phyloP scores from a whole-genome alignment of 2,888 invertebrate species.

The Drosophila paranaensis region DNA sequence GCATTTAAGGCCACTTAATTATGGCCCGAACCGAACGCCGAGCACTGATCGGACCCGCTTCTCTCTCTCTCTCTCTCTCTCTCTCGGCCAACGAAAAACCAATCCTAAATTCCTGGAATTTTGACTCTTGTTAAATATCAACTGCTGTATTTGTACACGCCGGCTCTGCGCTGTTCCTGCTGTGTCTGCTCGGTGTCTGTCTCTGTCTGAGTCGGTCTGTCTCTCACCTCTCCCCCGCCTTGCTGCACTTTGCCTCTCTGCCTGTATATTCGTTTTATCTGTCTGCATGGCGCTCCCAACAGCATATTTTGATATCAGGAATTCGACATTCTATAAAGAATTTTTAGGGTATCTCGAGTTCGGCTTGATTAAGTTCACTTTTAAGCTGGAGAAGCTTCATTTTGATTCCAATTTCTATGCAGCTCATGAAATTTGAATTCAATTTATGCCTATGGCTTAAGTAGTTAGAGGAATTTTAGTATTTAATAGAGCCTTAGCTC shows the following conservation, averaged over 20 bases:
- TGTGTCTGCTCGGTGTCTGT: constrained; percentile 1
- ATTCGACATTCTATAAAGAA: not conserved
- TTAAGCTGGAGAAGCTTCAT: not conserved
- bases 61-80: not conserved
- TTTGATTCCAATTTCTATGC: not conserved
- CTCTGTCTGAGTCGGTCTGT: constrained; percentile 8
- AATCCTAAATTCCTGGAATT: constrained; percentile 82
- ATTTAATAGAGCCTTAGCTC: not conserved
- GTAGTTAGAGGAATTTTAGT: not conserved
- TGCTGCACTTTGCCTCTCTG: constrained; percentile 21
- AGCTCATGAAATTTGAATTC: not conserved
- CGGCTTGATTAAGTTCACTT: no score
- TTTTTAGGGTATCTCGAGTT: not conserved
- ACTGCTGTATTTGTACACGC: constrained; percentile 73
- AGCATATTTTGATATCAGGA: constrained; percentile 8
- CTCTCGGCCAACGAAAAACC: constrained; percentile 49
- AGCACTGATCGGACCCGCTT: constrained; percentile 33
- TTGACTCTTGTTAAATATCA: constrained; percentile 74
- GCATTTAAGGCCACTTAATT: constrained; percentile 78
- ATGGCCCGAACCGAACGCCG: constrained; percentile 49
- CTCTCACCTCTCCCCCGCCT: constrained; percentile 22
- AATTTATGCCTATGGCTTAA: not conserved
- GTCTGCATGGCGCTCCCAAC: constrained; percentile 1
- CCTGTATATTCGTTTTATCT: constrained; percentile 13
- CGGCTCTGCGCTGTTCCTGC: constrained; percentile 29